These are phyloP conservation scores for Anthoscopus minutus DNA, from an alignment of 2,113 vertebrate genomes.

Conservation along the genomic window DNA sequence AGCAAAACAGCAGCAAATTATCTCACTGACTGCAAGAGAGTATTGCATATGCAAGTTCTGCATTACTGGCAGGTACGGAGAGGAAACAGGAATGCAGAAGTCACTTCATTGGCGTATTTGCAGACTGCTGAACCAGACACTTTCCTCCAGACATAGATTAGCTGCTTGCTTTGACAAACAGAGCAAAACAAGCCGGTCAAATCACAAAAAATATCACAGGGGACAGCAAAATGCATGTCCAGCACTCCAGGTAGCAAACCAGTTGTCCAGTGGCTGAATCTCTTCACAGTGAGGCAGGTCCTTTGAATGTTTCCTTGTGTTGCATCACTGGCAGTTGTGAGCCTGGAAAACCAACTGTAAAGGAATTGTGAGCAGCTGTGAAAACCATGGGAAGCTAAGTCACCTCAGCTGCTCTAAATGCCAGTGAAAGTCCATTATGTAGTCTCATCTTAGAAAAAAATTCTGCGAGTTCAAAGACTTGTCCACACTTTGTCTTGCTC, in stretches of 20 bases:
- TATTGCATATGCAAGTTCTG: not conserved
- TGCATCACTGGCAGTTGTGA: not conserved
- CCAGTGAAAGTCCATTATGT: not conserved
- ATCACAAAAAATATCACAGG: not conserved
- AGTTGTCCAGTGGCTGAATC: not conserved
- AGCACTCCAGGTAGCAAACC: not conserved
- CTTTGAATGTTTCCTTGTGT: not conserved
- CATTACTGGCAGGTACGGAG: not conserved
- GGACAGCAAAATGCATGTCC: not conserved
- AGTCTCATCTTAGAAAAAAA: not conserved
- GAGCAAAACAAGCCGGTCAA: not conserved
- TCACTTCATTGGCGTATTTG: not conserved
- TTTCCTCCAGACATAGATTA: not conserved
- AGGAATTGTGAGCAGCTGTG: not conserved
- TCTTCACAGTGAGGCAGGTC: not conserved
- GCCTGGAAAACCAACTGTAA: not conserved
- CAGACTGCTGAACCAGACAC: not conserved
- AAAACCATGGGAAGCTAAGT: not conserved
- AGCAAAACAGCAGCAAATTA: not conserved
- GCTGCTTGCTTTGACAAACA: not conserved
- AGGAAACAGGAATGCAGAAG: not conserved
- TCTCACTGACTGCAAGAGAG: not conserved
- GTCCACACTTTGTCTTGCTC: accelerated
- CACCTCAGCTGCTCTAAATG: not conserved
- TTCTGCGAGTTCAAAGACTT: not conserved